Conservation (phyloP, 2,797 vertebrate genomes). For the Antennarius maculatus region DNA sequence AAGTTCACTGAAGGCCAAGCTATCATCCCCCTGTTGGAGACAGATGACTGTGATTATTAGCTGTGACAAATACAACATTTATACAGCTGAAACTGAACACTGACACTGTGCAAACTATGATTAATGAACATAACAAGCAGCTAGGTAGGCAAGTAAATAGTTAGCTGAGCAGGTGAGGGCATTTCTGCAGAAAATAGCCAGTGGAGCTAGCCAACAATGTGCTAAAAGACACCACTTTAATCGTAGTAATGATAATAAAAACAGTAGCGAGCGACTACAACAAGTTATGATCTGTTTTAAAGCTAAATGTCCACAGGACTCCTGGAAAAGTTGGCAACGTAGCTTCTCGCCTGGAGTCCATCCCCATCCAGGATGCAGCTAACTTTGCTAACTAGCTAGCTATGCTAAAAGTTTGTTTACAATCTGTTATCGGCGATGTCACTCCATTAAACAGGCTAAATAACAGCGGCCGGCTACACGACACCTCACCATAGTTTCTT, state of each 20-base stretch:
- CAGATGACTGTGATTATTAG: neutral
- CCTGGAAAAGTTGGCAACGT: neutral
- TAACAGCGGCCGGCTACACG: rapidly evolving
- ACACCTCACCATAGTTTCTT: rapidly evolving
- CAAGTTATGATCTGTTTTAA: neutral
- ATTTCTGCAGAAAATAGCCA: conserved; percentile 13
- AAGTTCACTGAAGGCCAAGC: conserved; percentile 59
- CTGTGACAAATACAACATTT: neutral
- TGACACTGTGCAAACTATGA: neutral
- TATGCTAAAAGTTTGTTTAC: conserved; percentile 80
- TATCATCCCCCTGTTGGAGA: conserved; percentile 73
- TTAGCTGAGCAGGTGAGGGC: neutral
- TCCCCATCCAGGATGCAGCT: conserved; percentile 23
- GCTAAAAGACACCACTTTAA: neutral
- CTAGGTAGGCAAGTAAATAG: neutral
- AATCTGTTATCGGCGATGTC: conserved; percentile 56
- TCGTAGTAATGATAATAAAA: neutral
- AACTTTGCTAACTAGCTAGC: conserved; percentile 51
- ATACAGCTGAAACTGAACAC: neutral
- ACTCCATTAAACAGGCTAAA: conserved; percentile 16
- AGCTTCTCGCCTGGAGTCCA: conserved; percentile 4
- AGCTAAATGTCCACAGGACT: neutral
- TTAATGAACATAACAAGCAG: neutral
- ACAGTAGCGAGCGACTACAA: rapidly evolving
- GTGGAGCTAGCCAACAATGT: conserved; percentile 30